Percentiles rank a stretch among this genome's conserved stretches.
phyloP scores from a whole-genome alignment of 2,113 vertebrate species.

The Heteronetta atricapilla region DNA sequence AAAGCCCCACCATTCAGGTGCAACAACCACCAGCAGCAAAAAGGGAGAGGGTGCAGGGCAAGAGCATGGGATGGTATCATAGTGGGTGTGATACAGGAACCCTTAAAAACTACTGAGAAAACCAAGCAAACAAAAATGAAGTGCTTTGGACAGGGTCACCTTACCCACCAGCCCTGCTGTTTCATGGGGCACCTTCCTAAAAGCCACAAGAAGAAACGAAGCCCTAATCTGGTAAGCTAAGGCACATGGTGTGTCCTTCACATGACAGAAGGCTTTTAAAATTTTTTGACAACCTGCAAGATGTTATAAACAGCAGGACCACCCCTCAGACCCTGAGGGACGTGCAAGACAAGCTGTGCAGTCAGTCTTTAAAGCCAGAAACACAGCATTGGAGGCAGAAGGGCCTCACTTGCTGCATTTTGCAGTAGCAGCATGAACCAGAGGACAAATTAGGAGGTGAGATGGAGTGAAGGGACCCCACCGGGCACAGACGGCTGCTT shows the following conservation, averaged over 20 bases:
- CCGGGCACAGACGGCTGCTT: not conserved
- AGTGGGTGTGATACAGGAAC: not conserved
- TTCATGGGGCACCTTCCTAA: rapidly evolving
- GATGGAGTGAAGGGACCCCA: not conserved
- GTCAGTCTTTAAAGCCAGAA: not conserved
- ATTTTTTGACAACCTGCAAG: not conserved
- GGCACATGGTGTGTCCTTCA: not conserved
- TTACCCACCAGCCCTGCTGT: not conserved
- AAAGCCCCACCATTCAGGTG: not conserved
- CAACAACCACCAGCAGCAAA: not conserved
- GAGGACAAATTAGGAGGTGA: not conserved
- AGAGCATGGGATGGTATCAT: not conserved
- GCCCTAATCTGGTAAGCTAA: not conserved
- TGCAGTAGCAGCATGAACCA: not conserved
- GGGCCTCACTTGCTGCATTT: not conserved
- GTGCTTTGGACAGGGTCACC: not conserved
- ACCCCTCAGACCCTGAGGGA: not conserved
- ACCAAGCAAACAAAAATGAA: not conserved
- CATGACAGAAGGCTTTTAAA: not conserved
- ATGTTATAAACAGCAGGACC: not conserved
- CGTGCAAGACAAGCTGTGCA: rapidly evolving
- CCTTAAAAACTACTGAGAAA: not conserved
- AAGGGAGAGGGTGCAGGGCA: not conserved
- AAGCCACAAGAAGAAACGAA: not conserved
- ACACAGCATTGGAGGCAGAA: not conserved